Evolutionary conservation across 2,888 invertebrate species (phyloP), one percentile per base, ranked within the genome.

Genomic region (Holacanthella duospinosa): DNA sequence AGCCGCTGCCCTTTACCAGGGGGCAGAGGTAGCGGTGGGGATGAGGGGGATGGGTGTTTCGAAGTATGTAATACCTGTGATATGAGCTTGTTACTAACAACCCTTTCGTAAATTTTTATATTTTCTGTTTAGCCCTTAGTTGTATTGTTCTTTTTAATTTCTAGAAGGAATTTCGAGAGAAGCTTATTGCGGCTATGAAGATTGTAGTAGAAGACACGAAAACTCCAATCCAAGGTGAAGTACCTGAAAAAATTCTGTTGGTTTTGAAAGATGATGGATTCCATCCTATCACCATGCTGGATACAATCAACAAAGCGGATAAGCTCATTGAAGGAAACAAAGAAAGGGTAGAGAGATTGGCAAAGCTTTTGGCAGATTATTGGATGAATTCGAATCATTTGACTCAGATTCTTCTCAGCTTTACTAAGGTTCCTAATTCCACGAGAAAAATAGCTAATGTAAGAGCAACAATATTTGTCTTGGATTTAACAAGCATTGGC

Each of bases 231-330:
- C 21, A 4, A 4, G 19, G 21, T n/a, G 48, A 48, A 48, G 48
- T 48, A 16, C 48, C 48, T n/a, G 48, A 48, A 21, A 4, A 9
- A 4, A n/a, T 48, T 9, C 21, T 48, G 19, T 16, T 4, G 12
- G 19, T 48, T 21, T 21, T 48, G 4, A 48, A 48, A 21, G 48
- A 48, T 21, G 19, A 48, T 9, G 12, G 4, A 9, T 48, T 48
- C 48, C 48, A 48, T 48, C n/a, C 48, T 9, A 48, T 48, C n/a
- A 48, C 48, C 12, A 48, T 48, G 48, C 48, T 48, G 21, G 48
- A 48, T 48, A 21, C 21, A 4, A 21, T 48, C 19, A 48, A 48
- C 48, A 48, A 48, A 21, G 48, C 48, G n/a, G 48, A 48, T 21
- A 9, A 21, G 12, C 9, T 36, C 36, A 21, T 48, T 9, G 19